Percentiles rank a stretch among this genome's conserved stretches.
Conservation (phyloP, 2,888 invertebrate species). For the Ophion costatus region DNA sequence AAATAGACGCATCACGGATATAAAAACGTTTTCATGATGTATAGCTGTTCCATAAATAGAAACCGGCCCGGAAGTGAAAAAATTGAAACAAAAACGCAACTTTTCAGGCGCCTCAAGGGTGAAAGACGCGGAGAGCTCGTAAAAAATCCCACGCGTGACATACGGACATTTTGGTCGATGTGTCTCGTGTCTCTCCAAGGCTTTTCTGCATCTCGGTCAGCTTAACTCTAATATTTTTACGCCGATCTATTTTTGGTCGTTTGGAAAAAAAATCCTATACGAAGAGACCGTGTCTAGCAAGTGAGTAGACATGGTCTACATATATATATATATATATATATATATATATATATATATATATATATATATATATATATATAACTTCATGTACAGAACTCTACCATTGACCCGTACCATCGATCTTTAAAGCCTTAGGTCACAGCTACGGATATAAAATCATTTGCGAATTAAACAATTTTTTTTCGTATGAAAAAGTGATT, state of each 20-base stretch:
- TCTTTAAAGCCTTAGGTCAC: too few species aligned
- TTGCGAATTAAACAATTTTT: too few species aligned
- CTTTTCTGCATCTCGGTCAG: constrained; percentile 40
- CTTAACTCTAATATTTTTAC: constrained; percentile 56
- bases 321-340: too few species aligned
- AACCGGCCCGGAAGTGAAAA: background rate
- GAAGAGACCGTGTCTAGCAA: too few species aligned
- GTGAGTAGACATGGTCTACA: too few species aligned
- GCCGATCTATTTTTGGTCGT: constrained; percentile 48
- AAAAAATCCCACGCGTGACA: constrained; percentile 39
- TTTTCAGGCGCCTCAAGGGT: background rate
- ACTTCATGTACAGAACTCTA: too few species aligned
- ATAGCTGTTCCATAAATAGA: background rate
- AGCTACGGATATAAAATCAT: too few species aligned
- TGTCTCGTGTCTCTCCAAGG: constrained; percentile 10
- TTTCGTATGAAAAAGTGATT: too few species aligned
- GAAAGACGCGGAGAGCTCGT: background rate
- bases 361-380: too few species aligned
- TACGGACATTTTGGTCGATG: constrained; percentile 4
- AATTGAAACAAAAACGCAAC: background rate
- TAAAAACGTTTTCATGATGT: background rate
- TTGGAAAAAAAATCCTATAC: constrained; percentile 23
- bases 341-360: too few species aligned
- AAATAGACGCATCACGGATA: too few species aligned
- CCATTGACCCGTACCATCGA: too few species aligned